Evolutionary conservation across 2,888 invertebrate genomes (phyloP), one percentile per base, ranked within the genome.

Genomic region (Eudasyphora cyanicolor): DNA sequence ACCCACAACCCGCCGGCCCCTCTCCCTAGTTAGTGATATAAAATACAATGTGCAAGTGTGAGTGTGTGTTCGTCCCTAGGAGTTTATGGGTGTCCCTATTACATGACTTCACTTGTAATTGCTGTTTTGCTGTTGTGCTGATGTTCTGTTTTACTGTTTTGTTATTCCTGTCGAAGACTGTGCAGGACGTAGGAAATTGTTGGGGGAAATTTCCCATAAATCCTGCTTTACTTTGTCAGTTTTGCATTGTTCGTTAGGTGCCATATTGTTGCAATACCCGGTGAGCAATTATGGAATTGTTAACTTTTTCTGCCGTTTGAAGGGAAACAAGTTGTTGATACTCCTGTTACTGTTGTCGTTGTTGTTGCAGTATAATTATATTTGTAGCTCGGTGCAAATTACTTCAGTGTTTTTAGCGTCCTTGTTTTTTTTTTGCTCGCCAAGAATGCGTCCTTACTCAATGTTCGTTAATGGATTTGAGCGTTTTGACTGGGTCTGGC

Each of bases 261-360:
- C 78, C 84, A 84, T 84, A 81, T 79, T 84, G 81, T 84, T 76
- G 64, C 60, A 84, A 81, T 78, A 78, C 78, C 74, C 81, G 76
- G 54, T 78, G 42, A 73, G 76, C 81, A 84, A 84, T 84, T 84
- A 81, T 73, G 78, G 64, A 75, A 14, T 67, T 84, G 81, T 78
- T 84, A 81, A 84, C 71, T 78, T 67, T 51, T 38, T 57, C 21
- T 73, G 12, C 51, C 67, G 17, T 19, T n/a, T 14, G 7, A n/a
- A 32, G 8, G 8, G 45, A n/a, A n/a, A n/a, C 27, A 49, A 49
- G 24, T 64, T 54, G 35, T 51, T 75, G 5, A 19, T 60, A 27
- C 29, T 60, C 12, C 12, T 27, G 35, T 38, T 60, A n/a, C 38
- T 69, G 51, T 76, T 71, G 49, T 14, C 42, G 14, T 24, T 38